phyloP scores from a whole-genome alignment of 2,113 vertebrate genomes.

The Myotis lucifugus region DNA sequence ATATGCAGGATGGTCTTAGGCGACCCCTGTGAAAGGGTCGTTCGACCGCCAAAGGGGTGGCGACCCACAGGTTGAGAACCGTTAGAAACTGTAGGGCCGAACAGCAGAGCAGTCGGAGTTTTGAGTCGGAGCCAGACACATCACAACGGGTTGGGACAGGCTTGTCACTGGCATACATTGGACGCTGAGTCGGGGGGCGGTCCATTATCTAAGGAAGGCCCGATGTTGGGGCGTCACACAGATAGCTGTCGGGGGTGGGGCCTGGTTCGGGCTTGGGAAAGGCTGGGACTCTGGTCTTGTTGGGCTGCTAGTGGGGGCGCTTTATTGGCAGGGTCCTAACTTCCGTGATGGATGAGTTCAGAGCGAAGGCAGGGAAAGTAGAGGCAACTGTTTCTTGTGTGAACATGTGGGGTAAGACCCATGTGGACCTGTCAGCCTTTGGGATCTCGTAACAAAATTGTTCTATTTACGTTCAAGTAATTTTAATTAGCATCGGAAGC shows the following conservation, averaged over 20 bases:
- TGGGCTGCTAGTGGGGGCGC: neutral
- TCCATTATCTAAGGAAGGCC: neutral
- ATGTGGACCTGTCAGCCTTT: neutral
- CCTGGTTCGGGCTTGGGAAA: neutral
- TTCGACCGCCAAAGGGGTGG: no score
- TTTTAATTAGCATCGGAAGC: conserved; percentile 11
- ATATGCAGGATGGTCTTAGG: no score
- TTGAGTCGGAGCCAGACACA: neutral
- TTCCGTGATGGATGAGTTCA: neutral
- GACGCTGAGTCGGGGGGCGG: neutral
- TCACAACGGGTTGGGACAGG: neutral
- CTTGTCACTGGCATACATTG: neutral
- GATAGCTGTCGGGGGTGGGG: neutral
- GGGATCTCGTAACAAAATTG: neutral
- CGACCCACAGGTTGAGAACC: no score
- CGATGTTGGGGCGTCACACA: rapidly evolving
- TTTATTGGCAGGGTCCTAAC: neutral
- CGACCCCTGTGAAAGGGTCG: no score
- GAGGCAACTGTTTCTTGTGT: neutral
- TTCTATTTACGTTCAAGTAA: neutral
- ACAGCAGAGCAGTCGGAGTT: neutral
- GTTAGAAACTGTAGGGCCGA: neutral
- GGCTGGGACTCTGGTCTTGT: neutral
- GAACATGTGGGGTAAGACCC: neutral
- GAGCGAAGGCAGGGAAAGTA: neutral